Base-by-base conservation (phyloP, 2,888 invertebrate species). In the Meliscaeva auricollis region DNA sequence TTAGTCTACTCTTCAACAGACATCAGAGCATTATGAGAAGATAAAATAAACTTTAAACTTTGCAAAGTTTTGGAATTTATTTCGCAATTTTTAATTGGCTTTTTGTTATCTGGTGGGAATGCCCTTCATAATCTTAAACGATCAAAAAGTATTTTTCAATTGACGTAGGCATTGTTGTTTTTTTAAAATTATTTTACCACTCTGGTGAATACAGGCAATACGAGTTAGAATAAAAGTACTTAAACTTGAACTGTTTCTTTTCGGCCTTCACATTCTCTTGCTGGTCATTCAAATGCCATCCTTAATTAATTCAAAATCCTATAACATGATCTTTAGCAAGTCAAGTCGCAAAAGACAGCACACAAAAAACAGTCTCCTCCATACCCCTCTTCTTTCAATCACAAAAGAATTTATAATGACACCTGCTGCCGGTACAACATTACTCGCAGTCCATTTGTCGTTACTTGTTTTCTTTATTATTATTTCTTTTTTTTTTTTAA, bases 381-480 rank as follows among this genome's bases (percentile, higher is more conserved):
- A 15, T 35, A 6, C 4, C 4, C 15, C 15, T 44, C 5, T 15
- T 3, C 15, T 44, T 44, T 15, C 3, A 44, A 44, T 15, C 44
- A 44, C 15, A 44, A 44, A 15, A 50, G 9, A 8, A 50, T 50
- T 22, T 50, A 22, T 20, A 17, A 17, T 22, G 13, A 26, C 26
- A 56, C 35, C 64, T 30, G 64, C 44, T 62, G 44, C 44, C 17
- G 30, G n/a, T 8, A 60, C 26, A 26, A 26, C 26, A 26, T 26
- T 26, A 26, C 26, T 26, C 8, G 13, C 38, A 38, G 4, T 46
- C 41, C 44, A 64, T 64, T 64, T 46, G 46, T 64, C 64, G 64
- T 72, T 60, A 26, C 60, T 41, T 58, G 58, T 58, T 32, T 46
- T 22, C n/a, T n/a, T n/a, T n/a, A n/a, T n/a, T n/a, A n/a, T n/a